Evolutionary conservation across 2,888 invertebrate genomes (phyloP).

Genomic region (Rhagonycha lutea): DNA sequence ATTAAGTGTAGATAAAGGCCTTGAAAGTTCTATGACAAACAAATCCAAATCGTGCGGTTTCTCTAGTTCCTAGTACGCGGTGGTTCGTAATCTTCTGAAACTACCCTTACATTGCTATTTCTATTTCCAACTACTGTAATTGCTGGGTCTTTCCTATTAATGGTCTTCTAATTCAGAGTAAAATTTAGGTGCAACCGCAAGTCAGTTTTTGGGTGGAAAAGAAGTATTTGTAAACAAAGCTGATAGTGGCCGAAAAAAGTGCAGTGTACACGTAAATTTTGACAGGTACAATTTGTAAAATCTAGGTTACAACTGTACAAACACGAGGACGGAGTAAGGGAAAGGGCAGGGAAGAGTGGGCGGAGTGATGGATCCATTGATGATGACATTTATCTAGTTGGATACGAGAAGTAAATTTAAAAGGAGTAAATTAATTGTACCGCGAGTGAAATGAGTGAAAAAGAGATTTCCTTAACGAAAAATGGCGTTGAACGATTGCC

Average conservation of each 20-base stretch:
- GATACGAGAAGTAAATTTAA: slow-evolving; percentile 11
- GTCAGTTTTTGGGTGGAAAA: background rate
- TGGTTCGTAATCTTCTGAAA: background rate
- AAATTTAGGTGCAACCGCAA: background rate
- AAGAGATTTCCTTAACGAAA: slow-evolving; percentile 29
- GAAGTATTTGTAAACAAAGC: background rate
- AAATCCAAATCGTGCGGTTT: background rate
- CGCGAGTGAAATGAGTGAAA: slow-evolving; percentile 7
- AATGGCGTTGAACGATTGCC: slow-evolving; percentile 43
- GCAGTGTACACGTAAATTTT: background rate
- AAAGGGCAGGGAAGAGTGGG: slow-evolving; percentile 36
- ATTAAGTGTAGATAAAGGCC: background rate
- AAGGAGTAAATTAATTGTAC: slow-evolving; percentile 13
- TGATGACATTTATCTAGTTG: slow-evolving; percentile 39
- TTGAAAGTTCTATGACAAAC: background rate
- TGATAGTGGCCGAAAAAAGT: background rate
- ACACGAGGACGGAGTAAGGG: slow-evolving; percentile 38
- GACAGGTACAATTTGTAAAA: slow-evolving; percentile 33
- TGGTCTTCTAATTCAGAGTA: background rate
- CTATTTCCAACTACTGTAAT: background rate
- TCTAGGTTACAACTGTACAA: slow-evolving; percentile 41
- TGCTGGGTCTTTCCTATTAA: background rate
- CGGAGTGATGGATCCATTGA: slow-evolving; percentile 40
- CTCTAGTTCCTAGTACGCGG: background rate
- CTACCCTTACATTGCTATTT: background rate